phyloP scores from a whole-genome alignment of 37 sponge, comb jelly and placozoan genomes.

The Geodia barretti region DNA sequence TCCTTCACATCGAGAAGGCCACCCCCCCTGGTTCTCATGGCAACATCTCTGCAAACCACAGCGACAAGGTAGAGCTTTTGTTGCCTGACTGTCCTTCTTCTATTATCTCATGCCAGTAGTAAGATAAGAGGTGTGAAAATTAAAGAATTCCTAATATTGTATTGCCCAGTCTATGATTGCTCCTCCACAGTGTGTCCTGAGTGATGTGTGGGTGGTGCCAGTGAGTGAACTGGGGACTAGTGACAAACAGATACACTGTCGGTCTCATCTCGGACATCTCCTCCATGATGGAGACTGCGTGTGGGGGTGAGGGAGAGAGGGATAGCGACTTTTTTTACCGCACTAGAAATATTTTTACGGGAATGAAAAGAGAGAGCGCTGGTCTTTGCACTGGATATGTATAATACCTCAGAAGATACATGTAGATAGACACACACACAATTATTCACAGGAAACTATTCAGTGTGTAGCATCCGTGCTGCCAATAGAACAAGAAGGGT shows the following conservation, averaged over 20 bases:
- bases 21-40: neutral
- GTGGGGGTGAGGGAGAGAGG: constrained; percentile 55
- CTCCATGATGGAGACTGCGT: constrained; percentile 85
- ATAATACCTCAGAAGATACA: too few relatives aligned
- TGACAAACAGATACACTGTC: constrained; percentile 78
- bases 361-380: too few relatives aligned
- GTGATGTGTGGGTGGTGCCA: constrained; percentile 88
- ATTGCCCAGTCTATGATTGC: too few relatives aligned
- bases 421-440: too few relatives aligned
- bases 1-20: constrained; percentile 79
- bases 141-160: neutral
- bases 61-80: constrained; percentile 15
- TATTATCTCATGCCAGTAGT: neutral
- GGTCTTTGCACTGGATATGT: too few relatives aligned
- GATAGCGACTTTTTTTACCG: neutral
- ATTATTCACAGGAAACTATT: too few relatives aligned
- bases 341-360: too few relatives aligned
- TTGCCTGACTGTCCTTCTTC: neutral
- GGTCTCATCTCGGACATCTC: constrained; percentile 95
- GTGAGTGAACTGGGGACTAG: constrained; percentile 59
- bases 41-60: constrained; percentile 3
- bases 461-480: too few relatives aligned
- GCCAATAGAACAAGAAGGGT: too few relatives aligned
- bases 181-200: constrained; percentile 54
- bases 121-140: too few relatives aligned